Evolutionary conservation across 2,888 invertebrate species (phyloP), one percentile per base, ranked within the genome.

Genomic region (Caenorhabditis sp.): DNA sequence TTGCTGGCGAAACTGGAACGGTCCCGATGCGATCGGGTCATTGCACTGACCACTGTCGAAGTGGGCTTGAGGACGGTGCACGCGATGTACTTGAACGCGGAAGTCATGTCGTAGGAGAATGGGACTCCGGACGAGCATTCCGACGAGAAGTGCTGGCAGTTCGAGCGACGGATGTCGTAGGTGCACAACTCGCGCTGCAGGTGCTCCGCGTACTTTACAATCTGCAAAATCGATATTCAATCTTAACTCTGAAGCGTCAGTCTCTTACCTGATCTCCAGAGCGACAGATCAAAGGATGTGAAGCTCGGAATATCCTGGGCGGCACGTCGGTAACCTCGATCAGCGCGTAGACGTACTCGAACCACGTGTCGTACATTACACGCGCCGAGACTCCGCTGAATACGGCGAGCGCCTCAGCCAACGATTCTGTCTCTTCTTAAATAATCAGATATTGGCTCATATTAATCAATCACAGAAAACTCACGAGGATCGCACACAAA

Each of bases 121-220:
- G 75, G 45, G 0, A 74, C 72, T 20, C 83, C 83, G 0, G 77
- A 71, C 11, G 83, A 80, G 55, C 84, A 84, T 15, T 74, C 58
- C 2, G 80, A 79, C 3, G 83, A 76, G 72, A 84, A 84, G 68
- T 84, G 84, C 56, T 84, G 84, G 56, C 84, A 84, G 74, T 84
- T 84, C 27, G 73, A 62, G 24, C 79, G 76, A 4, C 84, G 82
- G 43, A 84, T 83, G 52, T 84, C 83, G 66, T 84, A 84, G 62
- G 43, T 68, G 30, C 59, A 71, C 17, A 79, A 61, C 30, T 72
- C 74, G 13, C 48, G 11, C 43, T 72, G 78, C 0, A 78, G 58
- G 7, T 68, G 55, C 39, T 78, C 62, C 9, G 78, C 78, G n/a
- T 43, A 48, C 27, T 73, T 72, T 6, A 78, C 63, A 22, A 77